Evolutionary conservation across 1,140 invertebrate genomes (phyloP), one percentile per base, ranked within the genome.

Genomic region (Scaptomyza pallida): DNA sequence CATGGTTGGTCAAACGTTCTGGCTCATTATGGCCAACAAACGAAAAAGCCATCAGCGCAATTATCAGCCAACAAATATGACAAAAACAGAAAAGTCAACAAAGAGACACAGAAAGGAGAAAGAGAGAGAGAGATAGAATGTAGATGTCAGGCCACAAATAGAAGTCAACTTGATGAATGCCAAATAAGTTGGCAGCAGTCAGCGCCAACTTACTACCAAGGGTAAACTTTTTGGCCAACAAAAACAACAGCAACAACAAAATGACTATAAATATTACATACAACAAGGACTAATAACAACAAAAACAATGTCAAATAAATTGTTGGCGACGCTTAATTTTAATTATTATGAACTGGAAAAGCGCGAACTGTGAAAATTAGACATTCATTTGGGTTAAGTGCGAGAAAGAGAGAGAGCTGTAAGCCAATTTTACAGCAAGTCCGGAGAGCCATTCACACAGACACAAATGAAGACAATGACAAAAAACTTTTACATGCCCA

Each of bases 341-440:
- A 86, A 86, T 86, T 86, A 86, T 86, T 74, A 88, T 86, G 81
- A 85, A 79, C 67, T 80, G 72, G 43, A 56, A 75, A 80, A 75
- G 45, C 70, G 77, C 67, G 60, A 73, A 72, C 43, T 61, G 70
- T 60, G 55, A 79, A 86, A 86, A 86, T 88, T 85, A 86, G 73
- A 86, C 70, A 85, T 85, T 86, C 77, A 86, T 88, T 86, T 83
- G 64, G 48, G 54, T 16, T 37, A 48, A 30, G 8, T 9, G 26
- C 2, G 6, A 30, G 6, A 30, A 2, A 30, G 26, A 30, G 43
- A 51, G 52, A 67, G 56, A 60, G 52, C 26, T 41, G 35, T 30
- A 43, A 57, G 63, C 70, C 50, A 68, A 72, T 72, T 72, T 33
- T 48, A 13, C 23, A 23, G 19, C 26, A 30, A 40, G 45, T 41